Evolutionary conservation across 2,797 vertebrate species (phyloP).

Genomic region (Craterocephalus amniculus): DNA sequence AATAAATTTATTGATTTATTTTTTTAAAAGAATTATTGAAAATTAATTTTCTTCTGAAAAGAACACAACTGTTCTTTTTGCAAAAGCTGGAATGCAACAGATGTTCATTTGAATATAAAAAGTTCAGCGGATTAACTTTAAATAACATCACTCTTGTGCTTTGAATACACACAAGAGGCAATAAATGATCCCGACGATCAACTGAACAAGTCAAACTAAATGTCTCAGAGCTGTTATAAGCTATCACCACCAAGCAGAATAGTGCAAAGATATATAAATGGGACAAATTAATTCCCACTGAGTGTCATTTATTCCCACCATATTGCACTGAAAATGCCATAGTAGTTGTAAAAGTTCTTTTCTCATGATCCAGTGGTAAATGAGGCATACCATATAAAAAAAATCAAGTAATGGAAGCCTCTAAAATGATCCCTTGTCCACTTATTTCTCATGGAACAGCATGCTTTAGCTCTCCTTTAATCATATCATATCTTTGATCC

Average conservation of each 20-base stretch:
- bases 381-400: conserved; percentile 21
- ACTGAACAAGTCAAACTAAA: neutral
- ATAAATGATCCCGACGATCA: neutral
- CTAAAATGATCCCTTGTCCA: conserved; percentile 51
- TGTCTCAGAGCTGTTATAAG: neutral
- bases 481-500: conserved; percentile 82
- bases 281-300: neutral
- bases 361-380: conserved; percentile 11
- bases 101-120: neutral
- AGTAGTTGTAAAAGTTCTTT: conserved; percentile 18
- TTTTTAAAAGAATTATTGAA: too few species aligned
- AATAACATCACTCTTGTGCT: neutral
- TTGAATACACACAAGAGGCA: neutral
- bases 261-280: neutral
- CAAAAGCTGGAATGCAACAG: neutral
- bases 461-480: conserved; percentile 73
- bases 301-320: neutral
- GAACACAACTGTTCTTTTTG: neutral
- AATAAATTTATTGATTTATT: neutral
- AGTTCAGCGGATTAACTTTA: neutral
- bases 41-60: neutral
- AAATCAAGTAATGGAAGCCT: conserved; percentile 13
- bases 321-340: neutral
- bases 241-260: neutral
- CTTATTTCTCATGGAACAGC: conserved; percentile 39